These are phyloP conservation scores for Vombatus ursinus DNA, from an alignment of 2,113 vertebrate genomes.

Conservation along the genomic window DNA sequence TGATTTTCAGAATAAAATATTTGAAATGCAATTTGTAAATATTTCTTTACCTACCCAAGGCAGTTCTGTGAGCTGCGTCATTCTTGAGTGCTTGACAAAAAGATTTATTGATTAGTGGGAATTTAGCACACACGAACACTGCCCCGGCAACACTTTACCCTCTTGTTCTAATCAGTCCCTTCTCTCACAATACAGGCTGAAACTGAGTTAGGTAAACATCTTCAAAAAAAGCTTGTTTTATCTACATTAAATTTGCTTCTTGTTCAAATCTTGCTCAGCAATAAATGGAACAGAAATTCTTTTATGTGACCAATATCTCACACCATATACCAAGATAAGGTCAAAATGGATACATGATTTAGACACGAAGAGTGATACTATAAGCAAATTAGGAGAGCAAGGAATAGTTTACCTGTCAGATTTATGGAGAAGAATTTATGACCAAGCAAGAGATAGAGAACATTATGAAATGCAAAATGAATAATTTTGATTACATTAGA, in stretches of 20 bases:
- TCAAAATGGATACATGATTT: too few relatives aligned
- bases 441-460: too few relatives aligned
- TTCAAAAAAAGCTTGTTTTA: background rate
- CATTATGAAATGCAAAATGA: too few relatives aligned
- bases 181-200: background rate
- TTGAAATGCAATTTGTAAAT: background rate
- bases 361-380: too few relatives aligned
- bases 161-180: background rate
- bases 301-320: too few relatives aligned
- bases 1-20: background rate
- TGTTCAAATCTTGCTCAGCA: conserved; percentile 36
- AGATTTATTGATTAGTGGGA: background rate
- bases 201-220: background rate
- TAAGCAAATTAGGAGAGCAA: too few relatives aligned
- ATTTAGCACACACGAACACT: background rate
- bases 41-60: background rate
- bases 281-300: background rate
- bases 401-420: too few relatives aligned
- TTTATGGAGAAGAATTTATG: too few relatives aligned
- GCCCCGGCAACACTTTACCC: background rate
- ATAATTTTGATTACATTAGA: too few relatives aligned
- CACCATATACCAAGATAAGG: too few relatives aligned
- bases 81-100: background rate
- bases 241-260: conserved; percentile 26
- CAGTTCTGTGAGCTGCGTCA: background rate